phyloP scores from a whole-genome alignment of 2,113 vertebrate genomes.

The Telmatochromis brachygnathus region DNA sequence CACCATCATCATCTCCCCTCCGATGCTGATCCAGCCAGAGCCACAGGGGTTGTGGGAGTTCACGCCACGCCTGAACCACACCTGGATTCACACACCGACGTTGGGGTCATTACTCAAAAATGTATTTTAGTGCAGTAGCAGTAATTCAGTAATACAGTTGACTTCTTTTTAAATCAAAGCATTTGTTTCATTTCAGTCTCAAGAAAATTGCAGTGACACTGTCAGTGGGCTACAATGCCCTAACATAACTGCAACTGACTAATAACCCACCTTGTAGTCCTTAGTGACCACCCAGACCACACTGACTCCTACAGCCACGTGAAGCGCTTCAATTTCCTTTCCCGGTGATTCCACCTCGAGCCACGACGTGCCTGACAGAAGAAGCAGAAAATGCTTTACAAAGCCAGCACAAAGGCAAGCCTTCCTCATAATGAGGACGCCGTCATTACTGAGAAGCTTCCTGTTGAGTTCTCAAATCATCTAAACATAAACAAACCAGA shows the following conservation, averaged over 20 bases:
- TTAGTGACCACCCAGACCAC: slow-evolving; percentile 96
- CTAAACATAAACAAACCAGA: neutral
- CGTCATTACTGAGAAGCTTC: neutral
- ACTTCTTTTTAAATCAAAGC: neutral
- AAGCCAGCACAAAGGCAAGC: neutral
- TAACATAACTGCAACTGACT: neutral
- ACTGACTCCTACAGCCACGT: slow-evolving; percentile 80
- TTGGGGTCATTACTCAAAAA: neutral
- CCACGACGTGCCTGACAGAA: slow-evolving; percentile 75
- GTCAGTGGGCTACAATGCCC: neutral
- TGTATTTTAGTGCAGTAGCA: neutral
- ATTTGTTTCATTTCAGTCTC: neutral
- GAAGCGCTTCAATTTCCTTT: slow-evolving; percentile 81
- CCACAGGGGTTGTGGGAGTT: slow-evolving; percentile 93
- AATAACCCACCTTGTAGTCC: slow-evolving; percentile 79
- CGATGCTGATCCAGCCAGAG: slow-evolving; percentile 93
- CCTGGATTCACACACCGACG: slow-evolving; percentile 60
- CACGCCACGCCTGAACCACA: slow-evolving; percentile 95
- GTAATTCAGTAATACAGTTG: neutral
- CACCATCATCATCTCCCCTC: slow-evolving; percentile 92
- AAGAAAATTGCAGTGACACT: neutral
- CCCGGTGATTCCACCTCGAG: slow-evolving; percentile 80
- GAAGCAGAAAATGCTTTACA: neutral
- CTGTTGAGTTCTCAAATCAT: neutral
- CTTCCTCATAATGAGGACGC: neutral